These are phyloP conservation scores for Tetanocera ferruginea DNA, from an alignment of 2,888 invertebrate species.

Conservation along the genomic window DNA sequence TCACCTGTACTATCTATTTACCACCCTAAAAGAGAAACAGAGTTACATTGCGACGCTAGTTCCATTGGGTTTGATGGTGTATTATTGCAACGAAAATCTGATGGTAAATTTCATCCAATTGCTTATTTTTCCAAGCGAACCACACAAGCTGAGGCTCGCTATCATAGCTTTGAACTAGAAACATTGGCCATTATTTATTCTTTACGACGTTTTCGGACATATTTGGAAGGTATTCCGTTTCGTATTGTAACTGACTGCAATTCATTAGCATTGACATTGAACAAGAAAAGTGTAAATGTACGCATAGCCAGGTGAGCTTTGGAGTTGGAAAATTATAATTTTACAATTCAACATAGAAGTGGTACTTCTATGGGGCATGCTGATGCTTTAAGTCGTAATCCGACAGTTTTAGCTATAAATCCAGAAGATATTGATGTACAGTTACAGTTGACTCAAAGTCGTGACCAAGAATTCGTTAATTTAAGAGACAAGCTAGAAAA, in stretches of 20 bases:
- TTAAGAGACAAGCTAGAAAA: conserved; percentile 26
- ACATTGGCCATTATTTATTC: conserved; percentile 51
- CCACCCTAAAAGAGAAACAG: conserved; percentile 22
- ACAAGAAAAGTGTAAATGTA: conserved; percentile 54
- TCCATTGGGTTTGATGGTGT: conserved; percentile 37
- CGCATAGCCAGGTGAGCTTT: conserved; percentile 52
- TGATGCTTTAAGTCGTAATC: conserved; percentile 41
- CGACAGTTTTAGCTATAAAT: not conserved
- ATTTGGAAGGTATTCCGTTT: conserved; percentile 39
- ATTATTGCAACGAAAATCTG: conserved; percentile 35
- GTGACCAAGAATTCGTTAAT: conserved; percentile 17
- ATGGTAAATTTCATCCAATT: conserved; percentile 38
- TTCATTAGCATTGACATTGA: conserved; percentile 41
- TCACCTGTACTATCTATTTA: conserved; percentile 36
- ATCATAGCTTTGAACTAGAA: conserved; percentile 61
- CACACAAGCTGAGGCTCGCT: conserved; percentile 43
- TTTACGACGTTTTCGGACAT: conserved; percentile 36
- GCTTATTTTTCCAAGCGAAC: conserved; percentile 29
- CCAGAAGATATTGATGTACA: not conserved
- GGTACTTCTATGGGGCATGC: conserved; percentile 48
- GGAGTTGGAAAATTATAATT: conserved; percentile 48
- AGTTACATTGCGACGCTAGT: conserved; percentile 41
- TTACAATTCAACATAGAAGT: conserved; percentile 42
- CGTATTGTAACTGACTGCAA: conserved; percentile 45
- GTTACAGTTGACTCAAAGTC: conserved; percentile 28